Conservation (phyloP, 2,797 vertebrate species). For the Catharus ustulatus region DNA sequence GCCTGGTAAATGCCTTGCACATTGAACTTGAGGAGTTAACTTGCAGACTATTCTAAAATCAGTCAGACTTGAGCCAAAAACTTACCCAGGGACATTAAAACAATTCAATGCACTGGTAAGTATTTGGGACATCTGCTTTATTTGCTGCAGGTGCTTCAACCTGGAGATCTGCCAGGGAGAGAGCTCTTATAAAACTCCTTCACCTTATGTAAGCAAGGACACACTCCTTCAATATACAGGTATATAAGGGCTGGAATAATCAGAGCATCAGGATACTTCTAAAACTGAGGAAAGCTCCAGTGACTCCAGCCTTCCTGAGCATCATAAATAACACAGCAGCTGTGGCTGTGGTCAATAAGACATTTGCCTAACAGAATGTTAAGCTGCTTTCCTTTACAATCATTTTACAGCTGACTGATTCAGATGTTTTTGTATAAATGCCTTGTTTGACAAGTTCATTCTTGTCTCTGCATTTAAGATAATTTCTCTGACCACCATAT, state of each 20-base stretch:
- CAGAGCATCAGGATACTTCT: background rate
- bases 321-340: background rate
- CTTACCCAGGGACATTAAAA: background rate
- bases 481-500: slow-evolving; percentile 36
- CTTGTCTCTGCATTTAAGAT: slow-evolving; percentile 32
- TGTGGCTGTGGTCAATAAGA: slow-evolving; percentile 35
- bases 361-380: slow-evolving; percentile 43
- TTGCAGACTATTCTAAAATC: background rate
- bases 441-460: slow-evolving; percentile 18
- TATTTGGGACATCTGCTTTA: slow-evolving; percentile 6
- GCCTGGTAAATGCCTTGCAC: background rate
- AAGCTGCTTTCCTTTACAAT: slow-evolving; percentile 31
- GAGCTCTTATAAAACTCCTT: background rate
- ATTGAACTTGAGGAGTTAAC: background rate
- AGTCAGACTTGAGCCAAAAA: background rate
- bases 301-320: background rate
- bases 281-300: background rate
- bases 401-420: slow-evolving; percentile 40
- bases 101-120: background rate
- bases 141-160: background rate
- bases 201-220: background rate
- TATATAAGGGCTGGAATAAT: background rate
- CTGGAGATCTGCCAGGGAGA: background rate
- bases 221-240: background rate
- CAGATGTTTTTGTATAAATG: slow-evolving; percentile 29